Percentiles rank a stretch among this genome's conserved stretches.
Conservation (phyloP, 2,888 invertebrate species). For the Drosophila kuntzei region DNA sequence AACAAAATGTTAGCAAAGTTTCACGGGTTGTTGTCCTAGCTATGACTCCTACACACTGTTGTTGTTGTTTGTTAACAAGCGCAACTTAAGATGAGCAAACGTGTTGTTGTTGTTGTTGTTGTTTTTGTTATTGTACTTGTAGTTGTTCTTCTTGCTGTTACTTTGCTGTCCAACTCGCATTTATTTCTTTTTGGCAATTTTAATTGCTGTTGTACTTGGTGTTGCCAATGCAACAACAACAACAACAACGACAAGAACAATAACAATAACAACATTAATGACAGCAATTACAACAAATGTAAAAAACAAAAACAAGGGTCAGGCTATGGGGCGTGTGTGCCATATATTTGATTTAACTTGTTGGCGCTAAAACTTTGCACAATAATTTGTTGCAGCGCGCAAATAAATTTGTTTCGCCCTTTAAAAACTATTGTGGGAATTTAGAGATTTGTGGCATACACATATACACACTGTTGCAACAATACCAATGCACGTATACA, state of each 20-base stretch:
- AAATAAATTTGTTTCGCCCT: constrained; percentile 75
- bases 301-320: constrained; percentile 35
- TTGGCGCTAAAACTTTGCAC: constrained; percentile 64
- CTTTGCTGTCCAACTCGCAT: constrained; percentile 44
- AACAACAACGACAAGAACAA: constrained; percentile 23
- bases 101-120: constrained; percentile 20
- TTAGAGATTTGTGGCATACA: constrained; percentile 71
- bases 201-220: constrained; percentile 79
- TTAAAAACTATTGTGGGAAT: constrained; percentile 80
- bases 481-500: constrained; percentile 14
- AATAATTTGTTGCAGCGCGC: constrained; percentile 63
- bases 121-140: constrained; percentile 4
- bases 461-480: constrained; percentile 47
- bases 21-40: constrained; percentile 66
- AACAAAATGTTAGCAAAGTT: constrained; percentile 71
- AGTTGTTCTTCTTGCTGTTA: constrained; percentile 21
- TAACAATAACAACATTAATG: constrained; percentile 49
- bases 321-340: constrained; percentile 50
- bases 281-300: constrained; percentile 41
- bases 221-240: constrained; percentile 41
- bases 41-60: constrained; percentile 33
- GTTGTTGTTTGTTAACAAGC: constrained; percentile 56
- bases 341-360: constrained; percentile 81
- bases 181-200: constrained; percentile 71
- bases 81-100: constrained; percentile 71